Base-by-base conservation (phyloP, 2,113 vertebrate species). In the Dipodomys ordii region DNA sequence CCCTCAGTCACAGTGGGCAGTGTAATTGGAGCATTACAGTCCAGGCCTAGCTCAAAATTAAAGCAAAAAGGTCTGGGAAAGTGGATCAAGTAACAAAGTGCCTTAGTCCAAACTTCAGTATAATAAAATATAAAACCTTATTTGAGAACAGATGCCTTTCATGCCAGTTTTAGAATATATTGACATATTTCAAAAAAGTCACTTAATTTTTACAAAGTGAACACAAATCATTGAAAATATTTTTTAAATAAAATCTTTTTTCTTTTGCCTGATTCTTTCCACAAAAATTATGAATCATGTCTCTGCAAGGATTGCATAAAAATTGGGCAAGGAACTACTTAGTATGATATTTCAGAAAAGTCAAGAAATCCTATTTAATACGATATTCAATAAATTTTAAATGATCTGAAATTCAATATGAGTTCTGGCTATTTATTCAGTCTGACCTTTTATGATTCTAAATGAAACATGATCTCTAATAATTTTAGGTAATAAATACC, bases 161-260 rank as follows among this genome's bases (percentile, higher is more conserved):
- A 69, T 60, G 7, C 57, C 7, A 30, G 57, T 39, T 90, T 93
- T 65, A 84, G 88, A 68, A 74, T 16, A 62, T 12, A 80, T 35
- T 77, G 82, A 25, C 28, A 65, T 1, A 69, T 74, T 90, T 53
- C 80, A 82, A 90, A 89, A 57, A n/a, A 23, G 80, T 44, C 23
- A 72, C 25, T 93, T 28, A 90, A 9, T 94, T 83, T 89, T 76
- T 62, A 87, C 4, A 49, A 93, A 87, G 49, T 77, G n/a, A 93
- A 92, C 5, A 77, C 64, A 77, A 82, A 35, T 2, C 9, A 49
- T 6, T 78, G 44, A 6, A 27, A 78, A 35, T 53, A 83, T 27
- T 82, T 94, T 16, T 57, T 92, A 5, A n/a, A 49, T 67, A 39
- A 94, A 83, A n/a, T 73, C 57, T 11, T 73, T 65, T 67, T 77